A percentile compares a stretch with the other conserved stretches of the same genome.
Conservation (phyloP, 2,113 vertebrate species). For the Arenaria interpres region DNA sequence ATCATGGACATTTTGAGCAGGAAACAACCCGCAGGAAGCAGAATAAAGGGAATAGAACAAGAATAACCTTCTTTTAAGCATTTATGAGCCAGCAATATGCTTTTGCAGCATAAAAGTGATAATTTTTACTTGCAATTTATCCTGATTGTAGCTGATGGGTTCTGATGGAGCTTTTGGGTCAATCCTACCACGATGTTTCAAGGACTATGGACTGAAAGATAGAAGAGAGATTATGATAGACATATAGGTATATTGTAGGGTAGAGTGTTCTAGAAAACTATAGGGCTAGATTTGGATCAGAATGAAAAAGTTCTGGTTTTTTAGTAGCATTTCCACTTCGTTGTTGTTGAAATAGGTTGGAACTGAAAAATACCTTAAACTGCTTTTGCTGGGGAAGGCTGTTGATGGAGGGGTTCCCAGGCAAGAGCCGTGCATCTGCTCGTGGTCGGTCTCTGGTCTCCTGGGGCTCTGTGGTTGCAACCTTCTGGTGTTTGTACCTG, state of each 20-base stretch:
- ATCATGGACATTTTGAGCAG: rapidly evolving
- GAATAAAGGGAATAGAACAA: not conserved
- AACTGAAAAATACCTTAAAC: not conserved
- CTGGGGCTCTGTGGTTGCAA: not conserved
- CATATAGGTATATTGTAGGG: too few relatives aligned
- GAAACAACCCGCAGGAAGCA: not conserved
- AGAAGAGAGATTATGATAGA: not conserved
- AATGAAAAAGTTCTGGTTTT: not conserved
- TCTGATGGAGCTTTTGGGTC: not conserved
- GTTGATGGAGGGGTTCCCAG: not conserved
- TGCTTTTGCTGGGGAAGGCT: not conserved
- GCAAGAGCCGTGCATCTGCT: not conserved
- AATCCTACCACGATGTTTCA: not conserved
- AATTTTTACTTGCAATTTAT: not conserved
- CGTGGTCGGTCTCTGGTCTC: rapidly evolving
- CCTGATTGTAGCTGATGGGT: not conserved
- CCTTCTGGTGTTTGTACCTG: not conserved
- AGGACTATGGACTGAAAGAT: not conserved
- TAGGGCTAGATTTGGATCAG: not conserved
- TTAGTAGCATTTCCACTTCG: not conserved
- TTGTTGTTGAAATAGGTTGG: not conserved
- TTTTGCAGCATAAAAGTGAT: not conserved
- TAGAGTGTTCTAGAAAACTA: not conserved
- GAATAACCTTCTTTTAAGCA: not conserved
- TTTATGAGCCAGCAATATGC: not conserved